phyloP scores from a whole-genome alignment of 2,797 vertebrate genomes.

The Bradypodion ventrale region DNA sequence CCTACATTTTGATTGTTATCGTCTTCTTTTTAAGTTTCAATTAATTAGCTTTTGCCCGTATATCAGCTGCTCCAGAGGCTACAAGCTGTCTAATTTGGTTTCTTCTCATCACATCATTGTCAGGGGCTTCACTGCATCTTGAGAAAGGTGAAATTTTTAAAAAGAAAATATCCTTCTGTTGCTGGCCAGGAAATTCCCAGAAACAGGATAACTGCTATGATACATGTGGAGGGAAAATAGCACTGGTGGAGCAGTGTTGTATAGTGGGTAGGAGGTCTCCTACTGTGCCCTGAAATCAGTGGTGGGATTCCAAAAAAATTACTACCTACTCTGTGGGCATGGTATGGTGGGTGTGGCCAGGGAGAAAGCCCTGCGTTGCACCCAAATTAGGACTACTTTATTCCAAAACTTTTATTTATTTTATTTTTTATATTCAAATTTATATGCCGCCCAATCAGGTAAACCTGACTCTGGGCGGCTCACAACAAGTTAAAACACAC shows the following conservation, averaged over 20 bases:
- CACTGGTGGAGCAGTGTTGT: background rate
- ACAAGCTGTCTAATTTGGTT: background rate
- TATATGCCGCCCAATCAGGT: too few relatives aligned
- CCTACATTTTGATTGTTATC: constrained; percentile 11
- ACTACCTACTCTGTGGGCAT: too few relatives aligned
- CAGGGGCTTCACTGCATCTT: background rate
- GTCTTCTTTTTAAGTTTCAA: constrained; percentile 17
- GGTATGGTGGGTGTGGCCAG: too few relatives aligned
- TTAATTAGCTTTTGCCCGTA: constrained; percentile 47
- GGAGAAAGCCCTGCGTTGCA: too few relatives aligned
- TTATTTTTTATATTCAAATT: too few relatives aligned
- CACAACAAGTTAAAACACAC: too few relatives aligned
- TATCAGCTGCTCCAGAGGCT: constrained; percentile 28
- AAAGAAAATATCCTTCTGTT: background rate
- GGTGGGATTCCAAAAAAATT: too few relatives aligned
- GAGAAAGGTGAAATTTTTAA: background rate
- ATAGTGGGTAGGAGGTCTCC: too few relatives aligned
- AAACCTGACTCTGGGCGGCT: too few relatives aligned
- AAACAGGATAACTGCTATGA: background rate
- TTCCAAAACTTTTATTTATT: too few relatives aligned
- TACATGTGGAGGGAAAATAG: background rate
- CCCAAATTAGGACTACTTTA: too few relatives aligned
- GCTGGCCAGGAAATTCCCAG: background rate
- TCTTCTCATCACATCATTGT: constrained; percentile 3
- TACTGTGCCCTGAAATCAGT: too few relatives aligned